Evolutionary conservation across 2,797 vertebrate genomes (phyloP), one percentile per base, ranked within the genome.

Genomic region (Odontamblyopus lacepedii): DNA sequence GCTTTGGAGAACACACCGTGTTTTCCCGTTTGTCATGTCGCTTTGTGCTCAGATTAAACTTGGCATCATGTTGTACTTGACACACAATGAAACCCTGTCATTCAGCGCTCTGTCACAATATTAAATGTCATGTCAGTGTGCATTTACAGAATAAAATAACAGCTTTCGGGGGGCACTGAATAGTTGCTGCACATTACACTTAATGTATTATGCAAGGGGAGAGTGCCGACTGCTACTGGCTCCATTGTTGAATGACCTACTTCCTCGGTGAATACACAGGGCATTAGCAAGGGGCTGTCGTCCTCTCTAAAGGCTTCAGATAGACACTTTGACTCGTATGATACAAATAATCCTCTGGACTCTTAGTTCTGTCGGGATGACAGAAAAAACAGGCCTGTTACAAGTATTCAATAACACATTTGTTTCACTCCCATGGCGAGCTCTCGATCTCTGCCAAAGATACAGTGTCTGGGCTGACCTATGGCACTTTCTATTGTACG

Each of bases 241-340:
- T 90, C 95, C 94, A 96, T 97, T 98, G 96, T 98, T 96, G 95
- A 95, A 87, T 98, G 97, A 98, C 96, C 97, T 96, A 99, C 92
- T 97, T 98, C 95, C 94, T 92, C 81, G 83, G 93, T 91, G 90
- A 94, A 94, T 91, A 92, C 89, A 90, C 89, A 88, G 92, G 82
- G 92, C 93, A 92, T 87, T 88, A 93, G 94, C 90, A 88, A 89
- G 92, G 94, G 94, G 91, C 89, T 90, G 85, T 92, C 91, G 89
- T 90, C 82, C 80, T 89, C 91, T 93, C 87, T 91, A 92, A 93
- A 94, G 91, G 90, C 88, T 92, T 84, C 82, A 92, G 92, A 93
- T 91, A 92, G 92, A 94, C 92, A 94, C 90, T 94, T 93, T 93
- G 89, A 92, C 93, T 93, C 66, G 88, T 89, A 91, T 92, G 92